Base-by-base conservation (phyloP, 2,888 invertebrate species). In the Callyntrura sp. region DNA sequence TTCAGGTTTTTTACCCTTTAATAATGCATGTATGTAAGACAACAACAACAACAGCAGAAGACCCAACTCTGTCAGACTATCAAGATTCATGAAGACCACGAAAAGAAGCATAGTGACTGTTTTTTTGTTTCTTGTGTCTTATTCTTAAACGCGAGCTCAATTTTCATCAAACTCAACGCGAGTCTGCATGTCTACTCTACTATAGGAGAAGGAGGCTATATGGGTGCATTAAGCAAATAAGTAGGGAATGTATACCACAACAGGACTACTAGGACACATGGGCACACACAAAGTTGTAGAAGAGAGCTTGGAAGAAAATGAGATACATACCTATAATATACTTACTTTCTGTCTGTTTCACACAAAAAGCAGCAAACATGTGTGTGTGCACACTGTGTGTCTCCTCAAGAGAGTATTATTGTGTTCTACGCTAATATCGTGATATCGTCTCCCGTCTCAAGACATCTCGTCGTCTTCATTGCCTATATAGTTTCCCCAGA, bases 1-100 rank as follows among this genome's bases (percentile, higher is more conserved):
- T 81, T 81, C 79, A 81, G 45, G 79, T 81, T 81, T 81, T 62
- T 81, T 60, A 23, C 35, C 79, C 60, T 43, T 60, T 81, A 60
- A 81, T 81, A 81, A 81, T 76, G 25, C 51, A 35, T 35, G 2
- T 35, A 35, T 35, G 35, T 35, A 35, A 2, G 35, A 45, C 23
- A 45, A 48, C 45, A 73, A 20, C 43, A 70, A 17, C 51, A 76
- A 25, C 51, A 76, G 17, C 11, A 81, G 60, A 81, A 81, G 57
- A 81, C 60, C 57, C 28, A 35, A 35, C 35, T 35, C 35, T 35
- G 35, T 35, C 35, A 81, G 43, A n/a, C 57, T 43, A 81, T 76
- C 76, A 76, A 76, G 51, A 68, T 11, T 35, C 1, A 68, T 8
- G 43, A 68, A 62, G 43, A 43, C 35, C 35, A 35, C 2, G 35